Evolutionary conservation across 2,888 invertebrate species (phyloP).

Genomic region (Craniophora ligustri): DNA sequence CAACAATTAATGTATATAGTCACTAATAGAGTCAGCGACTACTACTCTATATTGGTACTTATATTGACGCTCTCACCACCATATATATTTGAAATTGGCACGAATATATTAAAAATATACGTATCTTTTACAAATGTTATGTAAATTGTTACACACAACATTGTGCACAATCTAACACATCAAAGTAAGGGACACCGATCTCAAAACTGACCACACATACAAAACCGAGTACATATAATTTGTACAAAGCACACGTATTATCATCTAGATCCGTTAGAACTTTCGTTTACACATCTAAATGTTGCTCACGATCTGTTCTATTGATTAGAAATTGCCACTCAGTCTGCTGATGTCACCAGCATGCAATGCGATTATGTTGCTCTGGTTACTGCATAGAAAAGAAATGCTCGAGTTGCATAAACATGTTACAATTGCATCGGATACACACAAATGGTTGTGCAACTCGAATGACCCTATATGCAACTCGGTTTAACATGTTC

Average conservation of each 20-base stretch:
- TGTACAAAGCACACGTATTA: conserved; percentile 60
- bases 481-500: not conserved
- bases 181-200: conserved; percentile 1
- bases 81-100: no score
- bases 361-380: conserved; percentile 54
- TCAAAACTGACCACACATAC: conserved; percentile 5
- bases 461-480: conserved; percentile 8
- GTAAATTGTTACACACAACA: not conserved
- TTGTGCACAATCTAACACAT: conserved; percentile 19
- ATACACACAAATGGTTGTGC: conserved; percentile 9
- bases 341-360: conserved; percentile 73
- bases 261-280: conserved; percentile 76
- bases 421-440: conserved; percentile 21
- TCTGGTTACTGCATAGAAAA: conserved; percentile 43
- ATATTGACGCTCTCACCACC: no score
- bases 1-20: no score
- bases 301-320: conserved; percentile 68
- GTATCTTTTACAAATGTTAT: not conserved
- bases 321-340: conserved; percentile 81
- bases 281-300: conserved; percentile 75
- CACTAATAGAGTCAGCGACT: no score
- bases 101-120: no score
- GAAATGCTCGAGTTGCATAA: conserved; percentile 39
- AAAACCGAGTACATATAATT: conserved; percentile 42
- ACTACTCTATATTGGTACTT: no score